Conservation (phyloP, 1,140 invertebrate species). For the Dermatophagoides farinae region DNA sequence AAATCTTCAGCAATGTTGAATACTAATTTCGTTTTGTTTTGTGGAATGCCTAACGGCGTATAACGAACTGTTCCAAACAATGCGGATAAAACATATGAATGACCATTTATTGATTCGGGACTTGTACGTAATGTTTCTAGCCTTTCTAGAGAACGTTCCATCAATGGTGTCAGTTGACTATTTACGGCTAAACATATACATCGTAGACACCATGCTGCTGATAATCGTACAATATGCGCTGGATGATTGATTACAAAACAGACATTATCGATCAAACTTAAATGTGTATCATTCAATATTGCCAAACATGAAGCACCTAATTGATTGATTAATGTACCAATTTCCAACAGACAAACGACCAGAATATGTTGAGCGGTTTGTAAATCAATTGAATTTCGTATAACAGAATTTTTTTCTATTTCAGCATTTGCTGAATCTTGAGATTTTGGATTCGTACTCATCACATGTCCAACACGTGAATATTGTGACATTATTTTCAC, state of each 20-base stretch:
- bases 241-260: conserved; percentile 74
- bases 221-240: conserved; percentile 65
- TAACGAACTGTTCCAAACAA: conserved; percentile 71
- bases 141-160: conserved; percentile 62
- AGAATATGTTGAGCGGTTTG: conserved; percentile 81
- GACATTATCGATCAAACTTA: conserved; percentile 40
- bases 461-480: not conserved
- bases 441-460: conserved; percentile 59
- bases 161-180: conserved; percentile 71
- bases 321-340: conserved; percentile 43
- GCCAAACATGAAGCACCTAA: conserved; percentile 77
- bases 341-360: conserved; percentile 77
- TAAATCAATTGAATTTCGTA: conserved; percentile 26
- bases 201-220: conserved; percentile 79
- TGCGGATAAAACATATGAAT: conserved; percentile 76
- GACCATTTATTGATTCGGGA: conserved; percentile 78
- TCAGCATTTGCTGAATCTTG: not conserved
- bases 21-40: conserved; percentile 81
- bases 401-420: not conserved
- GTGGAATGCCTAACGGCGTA: conserved; percentile 83
- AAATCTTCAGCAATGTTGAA: conserved; percentile 94
- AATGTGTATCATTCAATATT: conserved; percentile 58
- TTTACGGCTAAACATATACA: conserved; percentile 80
- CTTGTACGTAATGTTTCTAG: conserved; percentile 72
- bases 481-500: conserved; percentile 38